Base-by-base conservation (phyloP, 2,797 vertebrate genomes). In the Limosa lapponica region DNA sequence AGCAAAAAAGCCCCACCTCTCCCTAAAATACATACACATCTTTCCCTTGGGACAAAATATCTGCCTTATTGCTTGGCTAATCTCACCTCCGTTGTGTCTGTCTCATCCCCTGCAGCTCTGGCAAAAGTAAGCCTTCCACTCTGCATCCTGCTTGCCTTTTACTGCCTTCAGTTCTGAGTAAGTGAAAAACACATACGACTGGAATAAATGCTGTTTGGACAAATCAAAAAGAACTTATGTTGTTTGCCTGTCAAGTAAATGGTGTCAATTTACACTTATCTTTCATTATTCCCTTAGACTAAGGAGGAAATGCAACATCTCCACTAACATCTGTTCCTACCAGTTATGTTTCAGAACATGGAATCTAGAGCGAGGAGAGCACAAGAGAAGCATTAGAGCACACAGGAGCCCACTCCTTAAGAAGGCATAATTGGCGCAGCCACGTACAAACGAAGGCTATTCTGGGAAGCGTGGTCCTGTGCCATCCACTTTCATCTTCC, bases 401-500 rank as follows among this genome's bases (percentile, higher is more conserved):
- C 34, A 41, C 67, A 48, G 1, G 0, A 83, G 22, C 52, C 22
- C 15, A 13, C 16, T 55, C 54, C 30, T 59, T 59, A 46, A 14
- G 14, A 10, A 30, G 24, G 25, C 16, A 1, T 32, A 66, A 85
- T 19, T n/a, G 54, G 58, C 34, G 62, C 54, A 80, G 57, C 19
- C 57, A 75, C 2, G 0, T 28, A 39, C 25, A 51, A 59, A 28
- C 0, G 1, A 80, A 55, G n/a, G 43, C n/a, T 62, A 0, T 30
- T 51, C 30, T 13, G 6, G 15, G 43, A 78, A 59, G 16, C 0
- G 0, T 27, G 19, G 16, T 46, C 30, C 87, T 52, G 59, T 3
- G 3, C 14, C 55, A 36, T 69, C 23, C 19, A 15, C 36, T 71
- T 71, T 15, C n/a, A 10, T 23, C 27, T 23, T 81, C 48, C 39